These are phyloP conservation scores for Crypturellus undulatus DNA, from an alignment of 2,113 vertebrate genomes.

Conservation along the genomic window DNA sequence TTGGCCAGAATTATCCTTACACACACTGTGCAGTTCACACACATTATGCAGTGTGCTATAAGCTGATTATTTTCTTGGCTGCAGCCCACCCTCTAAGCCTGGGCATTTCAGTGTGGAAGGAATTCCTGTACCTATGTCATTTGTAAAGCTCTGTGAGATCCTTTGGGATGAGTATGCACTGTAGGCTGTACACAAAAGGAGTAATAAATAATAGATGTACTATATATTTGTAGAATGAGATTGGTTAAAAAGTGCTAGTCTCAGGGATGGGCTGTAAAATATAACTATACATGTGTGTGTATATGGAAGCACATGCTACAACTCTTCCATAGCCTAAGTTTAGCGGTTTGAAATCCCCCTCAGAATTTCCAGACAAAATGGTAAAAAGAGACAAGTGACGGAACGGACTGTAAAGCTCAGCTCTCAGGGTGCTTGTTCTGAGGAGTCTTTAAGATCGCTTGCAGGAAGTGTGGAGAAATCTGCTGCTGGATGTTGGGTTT, in stretches of 20 bases:
- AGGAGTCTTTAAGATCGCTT: neutral
- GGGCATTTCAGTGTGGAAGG: neutral
- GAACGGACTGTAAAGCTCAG: neutral
- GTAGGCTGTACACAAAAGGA: neutral
- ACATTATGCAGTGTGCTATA: constrained; percentile 1
- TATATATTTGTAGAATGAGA: neutral
- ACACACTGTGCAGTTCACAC: neutral
- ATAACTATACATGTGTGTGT: fast-evolving
- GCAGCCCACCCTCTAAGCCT: constrained; percentile 4
- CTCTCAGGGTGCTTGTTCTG: neutral
- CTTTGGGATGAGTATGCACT: neutral
- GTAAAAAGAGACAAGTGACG: neutral
- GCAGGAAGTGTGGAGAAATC: neutral
- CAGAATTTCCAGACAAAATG: neutral
- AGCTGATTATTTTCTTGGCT: constrained; percentile 53
- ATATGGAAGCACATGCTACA: neutral
- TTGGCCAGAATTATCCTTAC: constrained; percentile 38
- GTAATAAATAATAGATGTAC: neutral
- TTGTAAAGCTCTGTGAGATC: neutral
- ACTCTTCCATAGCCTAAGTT: neutral
- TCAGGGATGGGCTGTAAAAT: neutral
- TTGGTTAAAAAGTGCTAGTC: neutral
- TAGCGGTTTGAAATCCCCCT: neutral
- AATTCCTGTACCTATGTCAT: constrained; percentile 15
- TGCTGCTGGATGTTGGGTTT: neutral